Evolutionary conservation across 2,797 vertebrate species (phyloP).

Genomic region (Smutsia temminckii): DNA sequence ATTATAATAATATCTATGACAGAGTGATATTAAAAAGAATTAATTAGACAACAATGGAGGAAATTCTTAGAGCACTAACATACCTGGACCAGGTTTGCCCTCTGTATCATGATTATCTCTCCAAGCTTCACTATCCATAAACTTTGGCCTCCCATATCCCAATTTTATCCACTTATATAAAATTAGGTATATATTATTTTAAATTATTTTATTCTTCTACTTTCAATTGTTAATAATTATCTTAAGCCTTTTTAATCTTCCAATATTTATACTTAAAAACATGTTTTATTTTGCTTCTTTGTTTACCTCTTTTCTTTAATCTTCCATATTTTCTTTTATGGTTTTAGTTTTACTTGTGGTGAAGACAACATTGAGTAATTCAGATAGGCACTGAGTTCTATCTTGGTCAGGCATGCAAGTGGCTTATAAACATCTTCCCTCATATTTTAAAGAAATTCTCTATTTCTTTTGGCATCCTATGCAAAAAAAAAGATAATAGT

Average conservation of each 20-base stretch:
- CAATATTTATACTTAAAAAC: neutral
- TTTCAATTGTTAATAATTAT: neutral
- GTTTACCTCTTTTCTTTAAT: neutral
- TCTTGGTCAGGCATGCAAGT: neutral
- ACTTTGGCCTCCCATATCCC: neutral
- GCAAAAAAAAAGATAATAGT: neutral
- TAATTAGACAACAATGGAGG: neutral
- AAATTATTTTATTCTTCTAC: neutral
- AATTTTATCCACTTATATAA: neutral
- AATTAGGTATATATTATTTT: neutral
- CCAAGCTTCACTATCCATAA: neutral
- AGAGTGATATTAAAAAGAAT: neutral
- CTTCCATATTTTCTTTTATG: neutral
- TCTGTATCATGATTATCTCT: neutral
- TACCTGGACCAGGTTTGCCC: neutral
- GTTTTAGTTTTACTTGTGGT: neutral
- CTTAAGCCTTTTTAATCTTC: neutral
- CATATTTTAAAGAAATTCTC: neutral
- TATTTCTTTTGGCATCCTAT: neutral
- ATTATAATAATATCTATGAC: neutral
- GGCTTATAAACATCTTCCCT: neutral
- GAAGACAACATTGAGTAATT: neutral
- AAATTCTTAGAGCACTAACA: neutral
- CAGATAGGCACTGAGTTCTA: neutral
- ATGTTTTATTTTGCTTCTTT: neutral